Evolutionary conservation across 2,888 invertebrate genomes (phyloP), one percentile per base, ranked within the genome.

Genomic region (Noctua pronuba): DNA sequence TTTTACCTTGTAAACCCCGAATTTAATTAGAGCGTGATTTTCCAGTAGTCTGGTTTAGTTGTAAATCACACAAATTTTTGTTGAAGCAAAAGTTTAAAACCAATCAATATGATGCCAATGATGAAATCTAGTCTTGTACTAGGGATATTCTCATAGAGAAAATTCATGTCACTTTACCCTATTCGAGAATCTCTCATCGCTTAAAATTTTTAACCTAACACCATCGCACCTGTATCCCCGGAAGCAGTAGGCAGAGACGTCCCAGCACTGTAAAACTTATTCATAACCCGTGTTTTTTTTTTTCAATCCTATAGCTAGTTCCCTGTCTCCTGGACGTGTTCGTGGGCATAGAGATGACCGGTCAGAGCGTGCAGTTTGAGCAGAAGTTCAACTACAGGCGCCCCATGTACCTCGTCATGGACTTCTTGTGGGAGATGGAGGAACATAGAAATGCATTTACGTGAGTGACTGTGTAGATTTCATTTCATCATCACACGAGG

Each of bases 341-440:
- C 94, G 99, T 99, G n/a, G 98, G 98, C 85, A 99, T 99, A 82
- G 99, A 99, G 96, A 99, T 99, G 98, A 99, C 99, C 0, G 99
- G 99, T 0, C 99, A 99, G 93, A 98, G 98, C 91, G 99, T 99
- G 35, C 98, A 99, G 90, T 99, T 99, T 92, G 99, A 99, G 93
- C 99, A 99, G 94, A 99, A 99, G 95, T 99, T 99, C 94, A 99
- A 99, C 94, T 99, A 99, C 93, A 97, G 99, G 38, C 97, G 99
- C 62, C 99, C 99, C 3, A 99, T 99, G 99, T 99, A 99, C 92
- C 97, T 98, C 58, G 98, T 99, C 1, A 98, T 99, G 98, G 98
- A 99, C 92, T 99, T 98, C 94, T 95, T 99, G 67, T 99, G 99
- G 99, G 97, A 97, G 74, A 97, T 98, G 82, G 97, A 98, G 28